Evolutionary conservation across 2,113 vertebrate species (phyloP), one percentile per base, ranked within the genome.

Genomic region (Ctenomys sociabilis): DNA sequence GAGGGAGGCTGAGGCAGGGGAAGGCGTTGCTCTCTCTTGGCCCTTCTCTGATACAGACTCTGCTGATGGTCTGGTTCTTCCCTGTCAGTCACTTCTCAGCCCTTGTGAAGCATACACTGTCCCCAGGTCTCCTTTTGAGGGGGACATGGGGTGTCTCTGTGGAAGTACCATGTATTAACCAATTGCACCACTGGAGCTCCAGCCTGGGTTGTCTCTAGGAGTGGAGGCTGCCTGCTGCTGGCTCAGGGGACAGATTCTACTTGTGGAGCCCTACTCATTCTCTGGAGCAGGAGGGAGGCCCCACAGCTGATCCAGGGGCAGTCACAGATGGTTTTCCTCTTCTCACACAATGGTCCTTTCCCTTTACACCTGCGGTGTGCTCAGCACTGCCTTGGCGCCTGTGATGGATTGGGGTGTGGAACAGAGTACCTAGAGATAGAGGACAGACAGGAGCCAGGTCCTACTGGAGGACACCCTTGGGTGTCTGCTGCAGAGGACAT

Each of bases 371-470:
- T n/a, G 21, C 37, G 2, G 0, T 10, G 9, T 22, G 12, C 24
- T 10, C 3, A 0, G 6, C 8, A 9, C 28, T 1, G 45, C 32
- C 26, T 72, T 1, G 1, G 4, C 12, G 52, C 7, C 26, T 37
- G 5, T 26, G 30, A 28, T 45, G 2, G 12, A 49, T 7, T 0
- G 7, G 24, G 57, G 2, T 7, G 24, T 3, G 0, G 37, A 6
- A 30, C 26, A 45, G 0, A 0, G 35, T 4, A 17, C 10, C 0
- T 64, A 66, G 17, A 61, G 40, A 49, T 40, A 13, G 35, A 26
- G 1, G 7, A 72, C 45, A 68, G 28, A n/a, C 37, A 54, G 37
- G 28, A n/a, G 5, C 14, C 12, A 1, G 26, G 8, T 24, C 7
- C 0, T 21, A 26, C 24, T 43, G 45, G 43, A 73, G 16, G 3